A percentile compares a stretch with the other conserved stretches of the same genome.
These are phyloP conservation scores for Rhincodon typus DNA, from an alignment of 2,797 vertebrate genomes.

Conservation along the genomic window DNA sequence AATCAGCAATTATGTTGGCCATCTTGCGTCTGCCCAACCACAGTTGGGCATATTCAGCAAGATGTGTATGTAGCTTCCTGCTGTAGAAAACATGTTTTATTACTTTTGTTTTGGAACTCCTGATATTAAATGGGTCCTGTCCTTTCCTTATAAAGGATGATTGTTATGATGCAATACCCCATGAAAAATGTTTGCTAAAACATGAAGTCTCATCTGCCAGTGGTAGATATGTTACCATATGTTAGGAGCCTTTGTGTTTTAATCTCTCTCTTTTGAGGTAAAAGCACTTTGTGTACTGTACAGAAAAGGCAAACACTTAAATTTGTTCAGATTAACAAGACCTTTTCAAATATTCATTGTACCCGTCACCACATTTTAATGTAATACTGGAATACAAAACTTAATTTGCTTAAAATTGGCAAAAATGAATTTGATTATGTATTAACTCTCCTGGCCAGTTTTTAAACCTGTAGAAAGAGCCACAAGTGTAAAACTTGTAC, in stretches of 20 bases:
- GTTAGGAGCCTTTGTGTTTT: not conserved
- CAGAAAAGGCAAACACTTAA: not conserved
- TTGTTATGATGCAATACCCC: not conserved
- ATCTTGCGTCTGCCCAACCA: not conserved
- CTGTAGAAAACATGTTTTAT: not conserved
- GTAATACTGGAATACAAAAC: constrained; percentile 1
- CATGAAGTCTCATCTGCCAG: not conserved
- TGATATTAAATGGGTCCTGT: not conserved
- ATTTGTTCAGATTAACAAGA: not conserved
- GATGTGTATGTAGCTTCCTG: no score
- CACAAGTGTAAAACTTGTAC: constrained; percentile 97
- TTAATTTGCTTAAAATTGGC: not conserved
- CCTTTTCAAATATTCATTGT: not conserved
- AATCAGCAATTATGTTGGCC: not conserved
- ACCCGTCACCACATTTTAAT: not conserved
- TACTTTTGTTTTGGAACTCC: not conserved
- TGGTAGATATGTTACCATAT: not conserved
- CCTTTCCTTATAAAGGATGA: not conserved
- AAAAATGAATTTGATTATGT: not conserved
- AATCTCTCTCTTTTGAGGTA: not conserved
- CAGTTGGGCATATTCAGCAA: not conserved
- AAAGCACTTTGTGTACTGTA: not conserved
- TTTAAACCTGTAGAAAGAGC: constrained; percentile 61
- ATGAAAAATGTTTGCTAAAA: not conserved
- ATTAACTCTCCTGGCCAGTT: not conserved